phyloP scores from a whole-genome alignment of 2,888 invertebrate genomes.

The Mesoligia furuncula region DNA sequence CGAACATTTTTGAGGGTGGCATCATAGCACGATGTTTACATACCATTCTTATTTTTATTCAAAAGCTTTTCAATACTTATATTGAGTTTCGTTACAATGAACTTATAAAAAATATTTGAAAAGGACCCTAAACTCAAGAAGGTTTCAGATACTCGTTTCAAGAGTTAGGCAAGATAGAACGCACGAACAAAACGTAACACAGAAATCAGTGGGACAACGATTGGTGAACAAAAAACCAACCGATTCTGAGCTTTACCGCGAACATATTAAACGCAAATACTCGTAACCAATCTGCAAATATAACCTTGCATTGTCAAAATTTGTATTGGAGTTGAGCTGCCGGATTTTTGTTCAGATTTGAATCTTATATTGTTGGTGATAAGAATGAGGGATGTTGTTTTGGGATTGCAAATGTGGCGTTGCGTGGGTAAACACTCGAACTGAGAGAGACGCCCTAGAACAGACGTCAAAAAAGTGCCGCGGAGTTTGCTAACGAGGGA shows the following conservation, averaged over 20 bases:
- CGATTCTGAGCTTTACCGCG: slow-evolving; percentile 74
- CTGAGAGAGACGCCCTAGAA: slow-evolving; percentile 83
- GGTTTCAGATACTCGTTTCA: slow-evolving; percentile 82
- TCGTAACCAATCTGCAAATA: slow-evolving; percentile 70
- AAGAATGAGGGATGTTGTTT: slow-evolving; percentile 64
- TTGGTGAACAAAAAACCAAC: slow-evolving; percentile 48
- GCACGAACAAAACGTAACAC: slow-evolving; percentile 76
- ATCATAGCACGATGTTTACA: slow-evolving; percentile 39
- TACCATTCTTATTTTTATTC: slow-evolving; percentile 42
- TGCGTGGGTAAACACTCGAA: slow-evolving; percentile 80
- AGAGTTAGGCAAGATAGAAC: slow-evolving; percentile 79
- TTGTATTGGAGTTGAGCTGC: slow-evolving; percentile 62
- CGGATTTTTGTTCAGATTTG: slow-evolving; percentile 66
- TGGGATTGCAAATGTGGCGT: slow-evolving; percentile 68
- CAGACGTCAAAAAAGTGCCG: slow-evolving; percentile 87
- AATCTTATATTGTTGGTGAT: slow-evolving; percentile 69
- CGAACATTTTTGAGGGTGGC: slow-evolving; percentile 26
- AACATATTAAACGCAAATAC: slow-evolving; percentile 69
- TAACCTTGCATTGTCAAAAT: slow-evolving; percentile 72
- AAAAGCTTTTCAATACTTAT: slow-evolving; percentile 53
- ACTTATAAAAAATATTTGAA: slow-evolving; percentile 63
- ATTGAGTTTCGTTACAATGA: slow-evolving; percentile 64
- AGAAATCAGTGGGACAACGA: slow-evolving; percentile 66
- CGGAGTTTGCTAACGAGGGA: slow-evolving; percentile 86
- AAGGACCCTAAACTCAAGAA: slow-evolving; percentile 72